Conservation (phyloP, 2,888 invertebrate genomes). For the Agrochola lota region DNA sequence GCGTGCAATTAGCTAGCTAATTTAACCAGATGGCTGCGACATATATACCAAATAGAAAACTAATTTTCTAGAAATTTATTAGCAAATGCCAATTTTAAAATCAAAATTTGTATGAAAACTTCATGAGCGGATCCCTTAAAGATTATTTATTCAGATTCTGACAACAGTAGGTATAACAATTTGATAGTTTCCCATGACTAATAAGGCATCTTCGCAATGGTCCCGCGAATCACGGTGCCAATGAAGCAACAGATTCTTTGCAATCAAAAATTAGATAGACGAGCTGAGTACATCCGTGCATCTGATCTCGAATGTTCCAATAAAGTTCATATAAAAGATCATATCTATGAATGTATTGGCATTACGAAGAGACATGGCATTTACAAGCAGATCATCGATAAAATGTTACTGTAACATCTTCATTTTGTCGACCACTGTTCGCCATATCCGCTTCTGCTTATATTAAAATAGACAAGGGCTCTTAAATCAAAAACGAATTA, state of each 20-base stretch:
- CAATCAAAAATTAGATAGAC: conserved; percentile 62
- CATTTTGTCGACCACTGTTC: conserved; percentile 2
- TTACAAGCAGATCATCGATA: conserved; percentile 44
- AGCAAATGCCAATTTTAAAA: neutral
- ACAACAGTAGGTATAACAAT: conserved; percentile 46
- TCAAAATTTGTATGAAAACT: conserved; percentile 17
- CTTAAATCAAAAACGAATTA: conserved; percentile 44
- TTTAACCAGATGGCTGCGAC: too few relatives aligned
- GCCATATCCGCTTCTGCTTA: conserved; percentile 12
- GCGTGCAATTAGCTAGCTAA: too few relatives aligned
- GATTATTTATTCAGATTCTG: conserved; percentile 64
- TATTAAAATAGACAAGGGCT: conserved; percentile 20
- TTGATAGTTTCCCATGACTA: conserved; percentile 77
- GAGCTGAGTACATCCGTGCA: conserved; percentile 41
- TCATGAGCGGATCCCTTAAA: conserved; percentile 3
- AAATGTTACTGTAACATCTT: conserved; percentile 25
- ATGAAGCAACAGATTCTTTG: conserved; percentile 69
- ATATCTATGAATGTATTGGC: conserved; percentile 55
- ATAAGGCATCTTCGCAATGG: conserved; percentile 70
- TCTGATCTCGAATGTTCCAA: conserved; percentile 58
- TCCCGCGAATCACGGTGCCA: conserved; percentile 68
- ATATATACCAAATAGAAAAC: too few relatives aligned
- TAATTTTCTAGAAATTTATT: too few relatives aligned
- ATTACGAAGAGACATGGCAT: conserved; percentile 47
- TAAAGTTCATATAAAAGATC: conserved; percentile 51